phyloP scores from a whole-genome alignment of 2,113 vertebrate species.

The Hystrix cristata region DNA sequence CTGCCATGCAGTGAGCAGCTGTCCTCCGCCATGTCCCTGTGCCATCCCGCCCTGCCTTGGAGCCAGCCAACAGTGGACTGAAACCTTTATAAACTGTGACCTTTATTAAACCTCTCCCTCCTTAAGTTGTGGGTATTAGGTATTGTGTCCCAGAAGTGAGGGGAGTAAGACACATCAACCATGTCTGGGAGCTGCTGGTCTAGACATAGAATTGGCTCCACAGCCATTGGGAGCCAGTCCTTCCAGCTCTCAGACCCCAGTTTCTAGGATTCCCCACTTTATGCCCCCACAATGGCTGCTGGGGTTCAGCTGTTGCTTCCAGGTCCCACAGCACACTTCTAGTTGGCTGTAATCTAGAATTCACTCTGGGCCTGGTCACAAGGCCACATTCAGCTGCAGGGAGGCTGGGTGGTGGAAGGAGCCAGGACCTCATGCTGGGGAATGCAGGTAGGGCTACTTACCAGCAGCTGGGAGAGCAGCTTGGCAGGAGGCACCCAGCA shows the following conservation, averaged over 20 bases:
- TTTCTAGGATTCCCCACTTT: not conserved
- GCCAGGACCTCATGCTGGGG: not conserved
- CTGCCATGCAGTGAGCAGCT: not conserved
- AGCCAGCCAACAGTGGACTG: not conserved
- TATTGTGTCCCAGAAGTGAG: not conserved
- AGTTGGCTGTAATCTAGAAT: not conserved
- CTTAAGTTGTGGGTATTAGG: not conserved
- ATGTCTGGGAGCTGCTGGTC: too few species aligned
- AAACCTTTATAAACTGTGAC: not conserved
- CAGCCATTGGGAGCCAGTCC: not conserved
- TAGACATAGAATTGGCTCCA: fast-evolving
- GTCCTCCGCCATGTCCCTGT: not conserved
- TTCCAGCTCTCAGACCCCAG: not conserved
- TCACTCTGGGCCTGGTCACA: not conserved
- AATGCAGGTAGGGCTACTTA: fast-evolving
- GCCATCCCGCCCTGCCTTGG: too few species aligned
- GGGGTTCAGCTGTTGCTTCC: not conserved
- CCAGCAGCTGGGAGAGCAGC: not conserved
- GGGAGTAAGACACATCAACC: not conserved
- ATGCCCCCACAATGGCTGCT: not conserved
- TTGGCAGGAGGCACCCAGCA: not conserved
- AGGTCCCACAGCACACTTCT: not conserved
- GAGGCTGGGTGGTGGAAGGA: not conserved
- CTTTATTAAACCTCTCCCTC: not conserved
- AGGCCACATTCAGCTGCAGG: not conserved